A percentile compares a stretch with the other conserved stretches of the same genome.
phyloP scores from a whole-genome alignment of 2,888 invertebrate genomes.

The Choreutis nemorana region DNA sequence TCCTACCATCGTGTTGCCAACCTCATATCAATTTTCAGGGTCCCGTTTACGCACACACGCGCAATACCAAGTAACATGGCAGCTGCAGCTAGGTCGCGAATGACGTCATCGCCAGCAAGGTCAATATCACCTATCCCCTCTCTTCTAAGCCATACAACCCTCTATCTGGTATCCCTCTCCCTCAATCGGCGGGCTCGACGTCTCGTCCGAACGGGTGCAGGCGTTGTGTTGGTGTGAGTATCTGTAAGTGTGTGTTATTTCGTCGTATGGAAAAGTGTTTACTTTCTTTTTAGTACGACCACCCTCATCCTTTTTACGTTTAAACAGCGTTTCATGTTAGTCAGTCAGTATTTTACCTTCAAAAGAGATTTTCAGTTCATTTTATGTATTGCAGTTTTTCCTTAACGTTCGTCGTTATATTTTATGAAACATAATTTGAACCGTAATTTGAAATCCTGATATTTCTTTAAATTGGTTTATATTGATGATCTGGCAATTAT shows the following conservation, averaged over 20 bases:
- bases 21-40: slow-evolving; percentile 12
- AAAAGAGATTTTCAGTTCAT: too few relatives aligned
- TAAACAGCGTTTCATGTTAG: too few relatives aligned
- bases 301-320: neutral
- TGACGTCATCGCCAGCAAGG: slow-evolving; percentile 67
- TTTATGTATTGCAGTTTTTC: too few relatives aligned
- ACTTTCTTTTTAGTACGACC: neutral
- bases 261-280: neutral
- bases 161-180: slow-evolving; percentile 21
- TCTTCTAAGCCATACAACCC: slow-evolving; percentile 18
- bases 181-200: slow-evolving; percentile 2
- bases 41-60: slow-evolving; percentile 13
- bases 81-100: slow-evolving; percentile 68
- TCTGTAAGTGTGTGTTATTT: too few relatives aligned
- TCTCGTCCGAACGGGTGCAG: slow-evolving; percentile 4
- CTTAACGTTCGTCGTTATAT: too few relatives aligned
- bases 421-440: too few relatives aligned
- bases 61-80: slow-evolving; percentile 17
- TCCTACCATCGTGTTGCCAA: slow-evolving; percentile 19
- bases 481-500: too few relatives aligned
- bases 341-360: too few relatives aligned
- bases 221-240: neutral
- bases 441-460: too few relatives aligned
- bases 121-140: slow-evolving; percentile 49
- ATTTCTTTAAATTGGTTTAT: too few relatives aligned